Base-by-base conservation (phyloP, 2,113 vertebrate genomes). In the Pangasianodon gigas region DNA sequence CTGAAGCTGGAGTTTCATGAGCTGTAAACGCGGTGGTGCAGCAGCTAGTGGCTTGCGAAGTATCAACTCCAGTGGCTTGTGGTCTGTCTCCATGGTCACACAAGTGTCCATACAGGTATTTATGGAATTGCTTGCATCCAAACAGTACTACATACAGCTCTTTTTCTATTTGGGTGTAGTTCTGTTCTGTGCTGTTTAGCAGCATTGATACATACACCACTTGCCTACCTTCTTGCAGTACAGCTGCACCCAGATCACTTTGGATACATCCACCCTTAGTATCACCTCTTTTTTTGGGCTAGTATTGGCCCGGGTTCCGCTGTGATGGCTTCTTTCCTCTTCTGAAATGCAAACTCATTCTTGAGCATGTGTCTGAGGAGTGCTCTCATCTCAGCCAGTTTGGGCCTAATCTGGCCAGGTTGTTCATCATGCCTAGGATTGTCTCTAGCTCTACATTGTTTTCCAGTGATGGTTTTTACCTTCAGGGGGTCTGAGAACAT, bases 61-160 rank as follows among this genome's bases (percentile, higher is more conserved):
- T 1, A 94, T 88, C 0, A 87, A 75, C 19, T 90, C 88, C 0
- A 89, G 46, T 19, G 90, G 89, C 32, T 92, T 92, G 37, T 92
- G 91, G n/a, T 91, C 87, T 5, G 51, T 10, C 11, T 52, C 51
- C 51, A 52, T 11, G 11, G 51, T 52, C 29, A 0, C 77, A 21
- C 58, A 60, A 21, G 3, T 21, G 14, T 5, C 92, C 75, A n/a
- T 89, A 91, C 0, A 89, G 3, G 3, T 92, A 91, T 10, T 91
- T 62, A 0, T 93, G 87, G 56, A 58, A 58, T 16, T 16, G 2
- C 14, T 58, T 58, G 14, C 54, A 18, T 2, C 88, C 84, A 69
- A 52, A 92, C 0, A 92, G 14, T 1, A 91, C 46, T 10, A 89
- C 84, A n/a, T 84, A 74, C 6, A 89, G 69, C 71, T 90, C 69